phyloP scores from a whole-genome alignment of 2,888 invertebrate species.

The Eubasilissa splendida region DNA sequence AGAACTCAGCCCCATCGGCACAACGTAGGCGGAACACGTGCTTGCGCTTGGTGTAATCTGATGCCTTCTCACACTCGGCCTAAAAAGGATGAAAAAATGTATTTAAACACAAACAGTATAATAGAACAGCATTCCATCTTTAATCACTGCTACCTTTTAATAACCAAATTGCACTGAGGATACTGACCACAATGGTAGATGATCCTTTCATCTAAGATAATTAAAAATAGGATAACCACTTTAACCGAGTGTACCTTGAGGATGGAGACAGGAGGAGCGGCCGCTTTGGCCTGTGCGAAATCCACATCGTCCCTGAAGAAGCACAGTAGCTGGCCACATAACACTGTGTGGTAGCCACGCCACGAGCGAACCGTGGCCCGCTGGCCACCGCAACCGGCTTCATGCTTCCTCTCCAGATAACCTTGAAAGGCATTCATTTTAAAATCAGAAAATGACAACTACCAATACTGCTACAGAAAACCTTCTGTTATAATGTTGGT shows the following conservation, averaged over 20 bases:
- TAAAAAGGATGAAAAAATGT: slow-evolving; percentile 64
- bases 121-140: too few relatives aligned
- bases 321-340: slow-evolving; percentile 96
- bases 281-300: slow-evolving; percentile 90
- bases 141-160: too few relatives aligned
- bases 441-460: not conserved
- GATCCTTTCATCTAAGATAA: not conserved
- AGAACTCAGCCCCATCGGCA: slow-evolving; percentile 93
- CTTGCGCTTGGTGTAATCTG: slow-evolving; percentile 96
- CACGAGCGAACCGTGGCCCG: slow-evolving; percentile 95
- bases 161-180: too few relatives aligned
- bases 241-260: slow-evolving; percentile 68
- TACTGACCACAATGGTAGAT: too few relatives aligned
- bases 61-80: slow-evolving; percentile 88
- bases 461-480: too few relatives aligned
- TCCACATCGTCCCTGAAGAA: slow-evolving; percentile 97
- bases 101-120: too few relatives aligned
- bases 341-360: slow-evolving; percentile 94
- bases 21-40: slow-evolving; percentile 91
- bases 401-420: slow-evolving; percentile 92
- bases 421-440: slow-evolving; percentile 61
- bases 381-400: slow-evolving; percentile 93
- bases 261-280: slow-evolving; percentile 87
- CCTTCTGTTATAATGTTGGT: too few relatives aligned
- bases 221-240: not conserved